phyloP scores from a whole-genome alignment of 2,797 vertebrate genomes.

The Onychomys arenicola region DNA sequence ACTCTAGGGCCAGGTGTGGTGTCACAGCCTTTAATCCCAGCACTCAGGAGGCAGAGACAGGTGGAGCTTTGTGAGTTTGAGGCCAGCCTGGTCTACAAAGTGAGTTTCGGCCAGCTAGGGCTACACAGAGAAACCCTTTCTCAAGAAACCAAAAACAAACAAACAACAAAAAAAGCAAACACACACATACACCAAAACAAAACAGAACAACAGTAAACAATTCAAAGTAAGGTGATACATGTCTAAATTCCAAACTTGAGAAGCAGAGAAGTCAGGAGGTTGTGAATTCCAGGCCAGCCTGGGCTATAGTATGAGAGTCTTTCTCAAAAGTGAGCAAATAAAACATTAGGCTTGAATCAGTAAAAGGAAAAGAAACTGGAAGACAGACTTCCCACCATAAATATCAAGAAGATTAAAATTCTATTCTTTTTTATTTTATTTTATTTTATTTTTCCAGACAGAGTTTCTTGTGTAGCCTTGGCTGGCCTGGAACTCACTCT shows the following conservation, averaged over 20 bases:
- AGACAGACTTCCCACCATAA: not conserved
- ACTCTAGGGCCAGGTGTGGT: not conserved
- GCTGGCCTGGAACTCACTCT: no score
- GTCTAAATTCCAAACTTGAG: not conserved
- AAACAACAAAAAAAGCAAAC: not conserved
- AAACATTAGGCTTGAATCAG: not conserved
- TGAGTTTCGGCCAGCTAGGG: not conserved
- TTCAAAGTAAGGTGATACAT: not conserved
- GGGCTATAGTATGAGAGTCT: not conserved
- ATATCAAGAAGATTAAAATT: conserved; percentile 33
- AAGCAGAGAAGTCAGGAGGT: not conserved
- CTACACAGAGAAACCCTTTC: not conserved
- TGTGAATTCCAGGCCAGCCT: not conserved
- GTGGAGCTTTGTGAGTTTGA: not conserved
- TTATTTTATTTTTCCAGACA: no score
- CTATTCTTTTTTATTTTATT: not conserved
- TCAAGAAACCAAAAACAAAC: not conserved
- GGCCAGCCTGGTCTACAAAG: not conserved
- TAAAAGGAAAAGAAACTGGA: not conserved
- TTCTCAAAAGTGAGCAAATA: not conserved
- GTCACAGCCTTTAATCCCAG: not conserved
- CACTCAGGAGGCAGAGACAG: not conserved
- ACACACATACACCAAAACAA: not conserved
- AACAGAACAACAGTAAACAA: not conserved
- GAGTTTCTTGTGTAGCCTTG: no score